Evolutionary conservation across 1,140 invertebrate species (phyloP), one percentile per base, ranked within the genome.

Genomic region (Uloborus diversus): DNA sequence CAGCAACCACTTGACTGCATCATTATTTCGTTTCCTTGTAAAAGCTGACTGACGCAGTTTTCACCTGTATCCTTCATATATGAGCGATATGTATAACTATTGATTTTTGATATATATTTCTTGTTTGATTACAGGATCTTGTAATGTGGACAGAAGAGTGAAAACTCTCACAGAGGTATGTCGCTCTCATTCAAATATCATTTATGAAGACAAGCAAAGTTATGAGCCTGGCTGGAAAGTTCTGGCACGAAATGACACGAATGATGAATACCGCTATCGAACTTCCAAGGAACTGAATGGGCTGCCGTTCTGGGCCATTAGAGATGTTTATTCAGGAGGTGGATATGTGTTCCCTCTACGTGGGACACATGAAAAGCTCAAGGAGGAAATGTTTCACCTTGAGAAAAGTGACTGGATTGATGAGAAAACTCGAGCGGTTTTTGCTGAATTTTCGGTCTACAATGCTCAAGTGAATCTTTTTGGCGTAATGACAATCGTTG

Each of bases 401-500:
- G 75, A 89, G 69, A 75, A 81, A 1, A 82, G 87, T 64, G 80
- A 85, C 28, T 91, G 90, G 90, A 88, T 90, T 20, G 90, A 91
- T 80, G 82, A 84, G 64, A 84, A 87, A 57, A 90, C 90, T 0
- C 81, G 90, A 79, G 90, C 89, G 5, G 85, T 91, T 13, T 88
- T 90, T 79, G 84, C 89, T 4, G 90, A 91, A 81, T 90, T 91
- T 82, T 89, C 89, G 4, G 85, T 88, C 13, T 91, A 90, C 83
- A 91, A 91, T 83, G 87, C 89, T 1, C 87, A 89, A 71, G 84
- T 87, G 25, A 88, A 90, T 78, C 82, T 90, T 20, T 90, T 90
- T 79, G 86, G 86, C 11, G 86, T 89, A 0, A 84, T 85, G 9
- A 88, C 87, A 13, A 85, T 90, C n/a, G 81, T 90, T 14, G 85